phyloP scores from a whole-genome alignment of 1,140 invertebrate genomes.

The Papilio glaucus region DNA sequence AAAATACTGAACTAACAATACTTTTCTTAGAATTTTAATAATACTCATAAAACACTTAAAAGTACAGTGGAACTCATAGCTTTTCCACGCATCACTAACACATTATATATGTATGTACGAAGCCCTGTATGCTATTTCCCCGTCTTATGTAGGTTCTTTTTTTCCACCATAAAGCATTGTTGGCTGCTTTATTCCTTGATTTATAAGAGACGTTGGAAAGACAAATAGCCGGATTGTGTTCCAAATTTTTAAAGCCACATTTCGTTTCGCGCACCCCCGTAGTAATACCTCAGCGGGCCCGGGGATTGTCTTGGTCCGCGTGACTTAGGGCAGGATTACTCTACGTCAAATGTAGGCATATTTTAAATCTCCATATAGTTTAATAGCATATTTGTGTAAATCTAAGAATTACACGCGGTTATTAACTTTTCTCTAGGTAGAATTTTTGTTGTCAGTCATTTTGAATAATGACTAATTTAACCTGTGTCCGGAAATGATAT shows the following conservation, averaged over 20 bases:
- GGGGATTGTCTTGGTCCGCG: slow-evolving; percentile 48
- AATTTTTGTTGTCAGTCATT: background rate
- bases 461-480: background rate
- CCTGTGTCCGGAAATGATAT: background rate
- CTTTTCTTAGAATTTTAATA: no score
- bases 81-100: slow-evolving; percentile 71
- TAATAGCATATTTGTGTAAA: slow-evolving; percentile 22
- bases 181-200: slow-evolving; percentile 85
- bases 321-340: slow-evolving; percentile 43
- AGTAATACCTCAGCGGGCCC: slow-evolving; percentile 61
- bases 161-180: slow-evolving; percentile 84
- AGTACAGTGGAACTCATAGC: slow-evolving; percentile 41
- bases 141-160: slow-evolving; percentile 82
- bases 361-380: slow-evolving; percentile 18
- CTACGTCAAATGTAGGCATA: slow-evolving; percentile 30
- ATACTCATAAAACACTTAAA: background rate
- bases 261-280: slow-evolving; percentile 79
- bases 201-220: slow-evolving; percentile 84
- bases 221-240: slow-evolving; percentile 85
- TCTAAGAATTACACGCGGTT: slow-evolving; percentile 5
- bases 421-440: slow-evolving; percentile 39
- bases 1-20: no score
- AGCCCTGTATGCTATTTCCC: slow-evolving; percentile 78
- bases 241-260: slow-evolving; percentile 85
- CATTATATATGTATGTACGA: slow-evolving; percentile 77